Base-by-base conservation (phyloP, 2,797 vertebrate genomes). In the Poeciliopsis gracilis region DNA sequence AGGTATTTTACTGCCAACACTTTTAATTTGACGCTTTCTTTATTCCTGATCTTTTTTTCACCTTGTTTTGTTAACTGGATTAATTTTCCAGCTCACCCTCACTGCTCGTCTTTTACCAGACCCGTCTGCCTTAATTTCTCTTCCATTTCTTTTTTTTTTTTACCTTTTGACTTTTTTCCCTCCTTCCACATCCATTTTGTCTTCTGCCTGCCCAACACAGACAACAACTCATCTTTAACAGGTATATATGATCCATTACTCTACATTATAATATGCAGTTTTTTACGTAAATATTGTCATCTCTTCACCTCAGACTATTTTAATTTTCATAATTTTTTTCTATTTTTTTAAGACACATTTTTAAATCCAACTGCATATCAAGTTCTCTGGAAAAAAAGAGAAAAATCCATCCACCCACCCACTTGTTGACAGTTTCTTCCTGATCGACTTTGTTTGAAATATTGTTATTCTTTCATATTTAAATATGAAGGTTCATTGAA, bases 211-310 rank as follows among this genome's bases (percentile, higher is more conserved):
- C 96, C 92, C 77, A 96, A 96, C 91, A 96, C 95, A 84, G 96
- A 96, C 72, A 91, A 96, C 90, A 96, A 95, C 90, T 96, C 97
- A 28, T 95, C 97, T 11, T 94, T 94, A 61, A 94, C 96, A 97
- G 97, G 97, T 98, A 96, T 70, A 80, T 92, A 89, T 91, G 36
- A 75, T 77, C 78, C 71, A 81, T 16, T 49, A 75, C 59, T 84
- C 59, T 77, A 73, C 33, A 55, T 84, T 30, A 41, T 78, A 53
- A 80, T 66, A 28, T 82, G 36, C 81, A n/a, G 25, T 51, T 77
- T 20, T 47, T 72, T 47, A 16, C 49, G 41, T 79, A 8, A 49
- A 47, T 76, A 53, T 55, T 0, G 53, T 73, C 30, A 20, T 20
- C 41, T 73, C 11, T 72, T 79, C 1, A 47, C n/a, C 5, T 75